Base-by-base conservation (phyloP, 2,113 vertebrate genomes). In the Trogon surrucura region DNA sequence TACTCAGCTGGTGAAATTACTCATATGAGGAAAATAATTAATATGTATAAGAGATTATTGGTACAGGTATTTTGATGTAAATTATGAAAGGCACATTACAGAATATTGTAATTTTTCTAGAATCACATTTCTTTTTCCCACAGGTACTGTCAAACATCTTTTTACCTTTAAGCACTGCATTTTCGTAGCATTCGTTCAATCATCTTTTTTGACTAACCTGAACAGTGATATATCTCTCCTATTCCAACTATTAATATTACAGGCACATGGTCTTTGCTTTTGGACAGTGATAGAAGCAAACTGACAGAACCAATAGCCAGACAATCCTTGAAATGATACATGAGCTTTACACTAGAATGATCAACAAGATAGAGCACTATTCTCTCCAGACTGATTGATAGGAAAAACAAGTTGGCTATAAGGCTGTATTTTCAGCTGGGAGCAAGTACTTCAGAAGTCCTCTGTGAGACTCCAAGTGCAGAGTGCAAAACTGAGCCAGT, bases 321-420 rank as follows among this genome's bases (percentile, higher is more conserved):
- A 87, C 86, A 89, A 84, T 87, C 91, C 93, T 91, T 86, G 83
- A 93, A 79, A 73, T 92, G 96, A 96, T 92, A 86, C 64, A 92
- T 16, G 78, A 92, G 80, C 94, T 95, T 93, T 93, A 96, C 77
- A 95, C 89, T 84, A 84, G 83, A 85, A 92, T 79, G 91, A 95
- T 92, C 83, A 94, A 92, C 80, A 90, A 94, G 85, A 93, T 29
- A 88, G 51, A 92, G 61, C 29, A 32, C n/a, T 67, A 16, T 60
- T 95, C 62, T 92, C 61, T 56, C 41, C 83, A 67, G 65, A 48
- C 45, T 81, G 93, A 95, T 84, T 66, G 88, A 93, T 32, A 92
- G 80, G 53, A 57, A 74, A 91, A 92, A 20, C 56, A 94, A 86
- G 65, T 12, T 87, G 57, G 34, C 53, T 84, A 16, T 71, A 60